Evolutionary conservation across 2,888 invertebrate genomes (phyloP), one percentile per base, ranked within the genome.

Genomic region (Phrixothrix hirtus): DNA sequence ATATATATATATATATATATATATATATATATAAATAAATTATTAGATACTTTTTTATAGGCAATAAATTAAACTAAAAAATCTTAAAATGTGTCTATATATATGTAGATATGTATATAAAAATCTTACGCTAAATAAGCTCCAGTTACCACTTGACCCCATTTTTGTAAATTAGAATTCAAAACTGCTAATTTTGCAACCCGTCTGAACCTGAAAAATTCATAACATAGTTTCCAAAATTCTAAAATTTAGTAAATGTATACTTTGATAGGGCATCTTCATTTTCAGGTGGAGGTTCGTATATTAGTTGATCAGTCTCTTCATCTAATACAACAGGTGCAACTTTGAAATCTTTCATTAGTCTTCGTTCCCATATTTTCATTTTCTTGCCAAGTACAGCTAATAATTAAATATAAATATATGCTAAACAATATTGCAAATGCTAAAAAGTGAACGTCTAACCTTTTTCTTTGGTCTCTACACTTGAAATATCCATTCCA

Each of bases 321-420:
- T 85, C 85, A 2, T 83, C 79, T 1, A 78, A 77, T 1, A 84
- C 79, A 2, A 89, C 83, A 0, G 90, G 89, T 0, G 89, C 86
- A 41, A 93, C 89, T 65, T 91, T 90, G 78, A 92, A 92, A 73
- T 91, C 91, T 71, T 89, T 89, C 88, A 93, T 89, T 41, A 93
- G 76, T 0, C 89, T 82, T n/a, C 92, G 81, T 71, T 93, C 92
- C 91, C 92, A 92, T 0, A 90, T 79, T 67, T 87, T 88, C 81
- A 89, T 89, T 54, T 83, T 84, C 66, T 87, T 88, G 0, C 89
- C 91, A 25, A 88, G 80, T 16, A 86, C 81, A 59, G 84, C 89
- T 88, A 66, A n/a, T n/a, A n/a, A n/a, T n/a, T n/a, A 2, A 67
- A 67, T 7, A 31, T 11, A 31, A 11, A 11, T 21, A 36, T 14